Base-by-base conservation (phyloP, 2,797 vertebrate genomes). In the Adelosebastes latens region DNA sequence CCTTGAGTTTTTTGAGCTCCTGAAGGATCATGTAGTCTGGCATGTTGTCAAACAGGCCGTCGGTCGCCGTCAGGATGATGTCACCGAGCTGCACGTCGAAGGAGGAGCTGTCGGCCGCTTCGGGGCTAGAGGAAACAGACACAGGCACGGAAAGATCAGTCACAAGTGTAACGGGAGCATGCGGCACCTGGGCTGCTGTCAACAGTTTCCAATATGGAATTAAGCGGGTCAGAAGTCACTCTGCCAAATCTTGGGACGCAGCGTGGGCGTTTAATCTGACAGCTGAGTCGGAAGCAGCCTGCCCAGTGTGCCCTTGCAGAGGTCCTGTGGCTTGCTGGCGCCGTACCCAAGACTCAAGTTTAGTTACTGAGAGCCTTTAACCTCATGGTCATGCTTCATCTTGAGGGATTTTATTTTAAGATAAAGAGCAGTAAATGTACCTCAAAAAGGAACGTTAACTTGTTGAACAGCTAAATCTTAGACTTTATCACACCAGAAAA, bases 1-100 rank as follows among this genome's bases (percentile, higher is more conserved):
- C 99, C 97, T 99, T 99, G 56, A 99, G 96, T 91, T 99, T 99
- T 86, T 99, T 97, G 13, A 99, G 92, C 94, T 99, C 99, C 90
- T 98, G 97, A 75, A 99, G 97, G 65, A 99, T 99, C 98, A 99
- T 99, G 89, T 99, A 98, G 94, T 99, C 99, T 31, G 98, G 97
- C 98, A 99, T 99, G 95, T 99, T 99, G 96, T 99, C 99, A 86
- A 99, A 99, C 27, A 99, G 97, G 4, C 99, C 99, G 0, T 99
- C 99, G 1, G 98, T 99, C 0, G 99, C 99, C 0, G 99, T 99
- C 80, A 99, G 93, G 90, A 99, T 99, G 91, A 99, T 99, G 93
- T 99, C 99, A 84, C 99, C 99, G 0, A 99, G 96, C 93, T 99
- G 97, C 73, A 99, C 98, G 65, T 99, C 97, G 27, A 99, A 99